Percentiles rank a stretch among this genome's conserved stretches.
Conservation (phyloP, 2,888 invertebrate genomes). For the Liposcelis brunnea region DNA sequence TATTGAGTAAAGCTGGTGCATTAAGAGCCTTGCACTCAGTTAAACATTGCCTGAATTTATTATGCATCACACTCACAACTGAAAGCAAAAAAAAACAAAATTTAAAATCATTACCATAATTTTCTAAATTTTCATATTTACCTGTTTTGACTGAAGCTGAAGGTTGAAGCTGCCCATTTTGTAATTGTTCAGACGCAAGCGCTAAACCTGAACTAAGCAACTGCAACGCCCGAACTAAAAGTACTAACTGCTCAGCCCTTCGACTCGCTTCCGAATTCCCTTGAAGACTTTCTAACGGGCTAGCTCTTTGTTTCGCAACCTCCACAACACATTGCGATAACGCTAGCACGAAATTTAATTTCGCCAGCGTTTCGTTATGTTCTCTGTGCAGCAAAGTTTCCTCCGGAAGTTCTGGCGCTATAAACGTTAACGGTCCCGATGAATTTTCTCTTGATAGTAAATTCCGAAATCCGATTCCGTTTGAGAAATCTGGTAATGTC, state of each 20-base stretch:
- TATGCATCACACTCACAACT: slow-evolving; percentile 82
- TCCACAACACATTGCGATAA: slow-evolving; percentile 89
- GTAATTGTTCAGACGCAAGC: slow-evolving; percentile 72
- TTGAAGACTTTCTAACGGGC: slow-evolving; percentile 40
- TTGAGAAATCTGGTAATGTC: slow-evolving; percentile 39
- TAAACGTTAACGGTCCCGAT: slow-evolving; percentile 46
- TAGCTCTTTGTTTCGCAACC: slow-evolving; percentile 61
- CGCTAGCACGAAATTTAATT: slow-evolving; percentile 90
- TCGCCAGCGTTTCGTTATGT: slow-evolving; percentile 92
- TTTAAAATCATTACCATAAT: background rate
- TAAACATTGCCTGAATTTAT: slow-evolving; percentile 78
- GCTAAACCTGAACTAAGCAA: slow-evolving; percentile 87
- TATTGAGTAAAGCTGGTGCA: slow-evolving; percentile 50
- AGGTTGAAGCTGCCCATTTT: slow-evolving; percentile 68
- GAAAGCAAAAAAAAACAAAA: slow-evolving; percentile 22
- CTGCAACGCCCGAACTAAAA: slow-evolving; percentile 80
- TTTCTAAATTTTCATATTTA: slow-evolving; percentile 24
- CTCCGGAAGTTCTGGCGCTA: slow-evolving; percentile 84
- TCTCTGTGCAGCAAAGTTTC: slow-evolving; percentile 82
- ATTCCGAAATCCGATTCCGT: slow-evolving; percentile 32
- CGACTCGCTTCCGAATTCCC: slow-evolving; percentile 27
- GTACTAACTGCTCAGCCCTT: slow-evolving; percentile 62
- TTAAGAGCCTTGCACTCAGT: slow-evolving; percentile 78
- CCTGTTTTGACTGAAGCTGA: slow-evolving; percentile 82
- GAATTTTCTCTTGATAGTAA: slow-evolving; percentile 29